Evolutionary conservation across 2,797 vertebrate species (phyloP).

Genomic region (Microchirus variegatus): DNA sequence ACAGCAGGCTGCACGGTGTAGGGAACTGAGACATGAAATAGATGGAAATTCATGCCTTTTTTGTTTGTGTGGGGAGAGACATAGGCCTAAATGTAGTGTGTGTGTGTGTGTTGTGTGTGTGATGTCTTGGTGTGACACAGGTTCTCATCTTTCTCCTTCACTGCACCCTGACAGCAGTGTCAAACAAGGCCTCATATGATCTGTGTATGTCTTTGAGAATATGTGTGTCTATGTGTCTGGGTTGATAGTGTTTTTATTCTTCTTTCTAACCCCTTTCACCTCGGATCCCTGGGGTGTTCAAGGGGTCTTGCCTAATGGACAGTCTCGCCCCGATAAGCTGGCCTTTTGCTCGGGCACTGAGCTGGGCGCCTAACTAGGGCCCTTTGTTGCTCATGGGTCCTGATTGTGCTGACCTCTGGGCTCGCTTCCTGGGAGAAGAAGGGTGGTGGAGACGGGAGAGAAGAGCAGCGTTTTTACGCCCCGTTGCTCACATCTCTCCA

Average conservation of each 20-base stretch:
- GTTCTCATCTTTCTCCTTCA: conserved; percentile 78
- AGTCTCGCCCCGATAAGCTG: conserved; percentile 76
- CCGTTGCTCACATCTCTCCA: conserved; percentile 67
- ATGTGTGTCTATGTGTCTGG: conserved; percentile 64
- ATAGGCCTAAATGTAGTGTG: conserved; percentile 18
- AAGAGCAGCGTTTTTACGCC: conserved; percentile 66
- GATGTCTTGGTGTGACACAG: conserved; percentile 67
- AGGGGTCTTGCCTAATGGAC: conserved; percentile 79
- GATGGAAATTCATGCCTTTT: conserved; percentile 39
- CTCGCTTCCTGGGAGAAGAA: conserved; percentile 69
- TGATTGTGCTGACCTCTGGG: conserved; percentile 81
- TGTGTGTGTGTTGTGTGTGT: conserved; percentile 35
- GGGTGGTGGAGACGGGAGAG: conserved; percentile 49
- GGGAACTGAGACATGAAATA: conserved; percentile 34
- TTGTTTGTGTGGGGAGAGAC: conserved; percentile 30
- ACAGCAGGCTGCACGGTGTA: conserved; percentile 24
- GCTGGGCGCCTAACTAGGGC: conserved; percentile 75
- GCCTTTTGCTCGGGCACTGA: conserved; percentile 78
- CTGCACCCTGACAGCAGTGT: conserved; percentile 81
- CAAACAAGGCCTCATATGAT: conserved; percentile 80
- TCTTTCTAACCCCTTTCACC: conserved; percentile 66
- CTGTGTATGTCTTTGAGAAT: conserved; percentile 72
- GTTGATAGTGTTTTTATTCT: conserved; percentile 75
- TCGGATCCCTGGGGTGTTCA: conserved; percentile 70
- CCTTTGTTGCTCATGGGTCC: conserved; percentile 80